Evolutionary conservation across 2,797 vertebrate genomes (phyloP).

Genomic region (Danionella dracula): DNA sequence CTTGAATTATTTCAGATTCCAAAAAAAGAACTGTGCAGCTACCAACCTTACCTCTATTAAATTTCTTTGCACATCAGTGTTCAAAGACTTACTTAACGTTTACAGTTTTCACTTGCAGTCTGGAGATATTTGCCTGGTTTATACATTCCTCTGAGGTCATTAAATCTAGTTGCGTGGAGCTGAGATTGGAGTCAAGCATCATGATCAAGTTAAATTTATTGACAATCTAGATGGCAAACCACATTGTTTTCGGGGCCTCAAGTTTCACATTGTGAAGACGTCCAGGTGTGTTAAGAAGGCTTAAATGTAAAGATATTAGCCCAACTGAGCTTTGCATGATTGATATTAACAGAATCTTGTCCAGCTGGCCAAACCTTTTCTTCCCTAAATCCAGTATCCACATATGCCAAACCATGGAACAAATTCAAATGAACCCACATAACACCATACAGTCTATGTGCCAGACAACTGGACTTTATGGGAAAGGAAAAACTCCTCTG

Average conservation of each 20-base stretch:
- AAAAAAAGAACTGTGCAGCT: too few species aligned
- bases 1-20: neutral
- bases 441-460: neutral
- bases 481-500: conserved; percentile 7
- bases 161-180: neutral
- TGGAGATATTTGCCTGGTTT: neutral
- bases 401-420: conserved; percentile 1
- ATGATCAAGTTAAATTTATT: too few species aligned
- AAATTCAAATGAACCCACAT: conserved; percentile 7
- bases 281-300: neutral
- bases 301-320: neutral
- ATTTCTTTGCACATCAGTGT: neutral
- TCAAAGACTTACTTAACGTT: neutral
- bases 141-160: neutral
- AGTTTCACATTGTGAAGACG: neutral
- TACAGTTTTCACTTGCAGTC: neutral
- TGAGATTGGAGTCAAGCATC: neutral
- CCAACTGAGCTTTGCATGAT: neutral
- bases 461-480: conserved; percentile 15
- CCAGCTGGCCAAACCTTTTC: neutral
- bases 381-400: neutral
- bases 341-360: neutral
- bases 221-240: too few species aligned
- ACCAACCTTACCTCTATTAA: too few species aligned
- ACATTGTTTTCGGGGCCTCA: neutral